Evolutionary conservation across 2,888 invertebrate genomes (phyloP).

Genomic region (Coleophora flavipennella): DNA sequence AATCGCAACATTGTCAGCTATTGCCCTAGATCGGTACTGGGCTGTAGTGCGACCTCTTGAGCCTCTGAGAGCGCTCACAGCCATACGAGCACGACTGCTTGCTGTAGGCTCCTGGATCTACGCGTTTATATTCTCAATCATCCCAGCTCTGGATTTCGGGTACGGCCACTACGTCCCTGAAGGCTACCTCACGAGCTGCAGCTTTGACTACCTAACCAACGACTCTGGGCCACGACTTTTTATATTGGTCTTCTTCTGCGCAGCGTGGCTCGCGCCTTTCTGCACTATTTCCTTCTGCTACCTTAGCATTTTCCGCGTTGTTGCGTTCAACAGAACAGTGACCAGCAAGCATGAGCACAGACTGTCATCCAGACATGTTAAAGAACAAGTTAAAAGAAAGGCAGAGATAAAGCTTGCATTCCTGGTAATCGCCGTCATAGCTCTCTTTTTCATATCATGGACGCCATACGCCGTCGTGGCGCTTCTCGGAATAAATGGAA

Average conservation of each 20-base stretch:
- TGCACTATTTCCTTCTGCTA: slow-evolving; percentile 81
- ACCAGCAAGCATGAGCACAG: slow-evolving; percentile 57
- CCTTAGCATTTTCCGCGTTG: slow-evolving; percentile 77
- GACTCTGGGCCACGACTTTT: slow-evolving; percentile 74
- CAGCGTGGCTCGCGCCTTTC: slow-evolving; percentile 83
- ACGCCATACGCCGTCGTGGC: slow-evolving; percentile 86
- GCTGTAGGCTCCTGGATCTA: slow-evolving; percentile 82
- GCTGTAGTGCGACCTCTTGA: slow-evolving; percentile 86
- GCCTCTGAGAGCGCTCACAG: slow-evolving; percentile 75
- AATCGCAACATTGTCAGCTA: slow-evolving; percentile 84
- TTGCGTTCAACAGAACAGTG: slow-evolving; percentile 66
- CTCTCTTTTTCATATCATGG: slow-evolving; percentile 85
- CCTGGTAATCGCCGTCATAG: slow-evolving; percentile 79
- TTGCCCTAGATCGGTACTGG: slow-evolving; percentile 86
- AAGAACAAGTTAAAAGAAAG: slow-evolving; percentile 76
- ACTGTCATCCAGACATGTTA: slow-evolving; percentile 70
- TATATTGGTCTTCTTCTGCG: slow-evolving; percentile 82
- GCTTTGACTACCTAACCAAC: slow-evolving; percentile 87
- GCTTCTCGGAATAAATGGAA: slow-evolving; percentile 79
- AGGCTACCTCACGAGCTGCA: slow-evolving; percentile 87
- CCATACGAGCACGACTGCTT: slow-evolving; percentile 73
- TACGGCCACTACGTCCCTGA: slow-evolving; percentile 86
- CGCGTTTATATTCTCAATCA: slow-evolving; percentile 76
- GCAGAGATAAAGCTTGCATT: slow-evolving; percentile 81
- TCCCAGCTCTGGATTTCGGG: slow-evolving; percentile 80